Percentiles rank a stretch among this genome's conserved stretches.
Conservation (phyloP, 2,797 vertebrate genomes). For the Tragopan temminckii region DNA sequence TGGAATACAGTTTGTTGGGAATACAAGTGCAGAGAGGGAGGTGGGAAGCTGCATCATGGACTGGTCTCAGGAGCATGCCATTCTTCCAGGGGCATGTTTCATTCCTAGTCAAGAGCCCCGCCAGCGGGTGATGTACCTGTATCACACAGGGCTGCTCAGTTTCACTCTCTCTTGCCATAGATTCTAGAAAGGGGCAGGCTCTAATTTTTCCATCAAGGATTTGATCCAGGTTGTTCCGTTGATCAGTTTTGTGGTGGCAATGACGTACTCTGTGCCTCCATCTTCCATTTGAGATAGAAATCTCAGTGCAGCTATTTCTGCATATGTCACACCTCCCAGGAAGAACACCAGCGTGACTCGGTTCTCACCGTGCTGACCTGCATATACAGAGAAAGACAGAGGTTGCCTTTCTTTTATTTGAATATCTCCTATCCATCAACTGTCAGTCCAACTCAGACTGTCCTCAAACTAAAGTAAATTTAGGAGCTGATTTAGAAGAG, state of each 20-base stretch:
- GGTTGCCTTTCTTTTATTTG: neutral
- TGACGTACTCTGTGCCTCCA: constrained; percentile 95
- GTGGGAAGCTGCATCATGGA: neutral
- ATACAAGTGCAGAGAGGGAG: neutral
- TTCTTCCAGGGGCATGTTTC: neutral
- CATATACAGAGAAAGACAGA: neutral
- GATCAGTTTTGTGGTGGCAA: constrained; percentile 96
- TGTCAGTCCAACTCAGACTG: neutral
- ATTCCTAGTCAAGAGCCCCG: rapidly evolving
- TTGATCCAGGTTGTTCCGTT: constrained; percentile 96
- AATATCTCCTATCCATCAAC: neutral
- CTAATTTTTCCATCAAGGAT: constrained; percentile 94
- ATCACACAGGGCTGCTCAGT: neutral
- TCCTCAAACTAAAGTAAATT: neutral
- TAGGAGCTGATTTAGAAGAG: neutral
- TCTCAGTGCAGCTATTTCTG: constrained; percentile 94
- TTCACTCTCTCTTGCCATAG: neutral
- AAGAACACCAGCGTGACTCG: constrained; percentile 95
- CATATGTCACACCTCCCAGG: constrained; percentile 94
- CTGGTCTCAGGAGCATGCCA: neutral
- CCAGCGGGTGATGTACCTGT: rapidly evolving
- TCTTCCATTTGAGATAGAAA: constrained; percentile 98
- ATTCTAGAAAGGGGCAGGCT: constrained; percentile 80
- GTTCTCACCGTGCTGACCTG: constrained; percentile 97
- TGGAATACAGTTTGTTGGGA: no score